Percentiles rank a stretch among this genome's conserved stretches.
Evolutionary conservation across 2,797 vertebrate species (phyloP).

Genomic region (Periparus ater): DNA sequence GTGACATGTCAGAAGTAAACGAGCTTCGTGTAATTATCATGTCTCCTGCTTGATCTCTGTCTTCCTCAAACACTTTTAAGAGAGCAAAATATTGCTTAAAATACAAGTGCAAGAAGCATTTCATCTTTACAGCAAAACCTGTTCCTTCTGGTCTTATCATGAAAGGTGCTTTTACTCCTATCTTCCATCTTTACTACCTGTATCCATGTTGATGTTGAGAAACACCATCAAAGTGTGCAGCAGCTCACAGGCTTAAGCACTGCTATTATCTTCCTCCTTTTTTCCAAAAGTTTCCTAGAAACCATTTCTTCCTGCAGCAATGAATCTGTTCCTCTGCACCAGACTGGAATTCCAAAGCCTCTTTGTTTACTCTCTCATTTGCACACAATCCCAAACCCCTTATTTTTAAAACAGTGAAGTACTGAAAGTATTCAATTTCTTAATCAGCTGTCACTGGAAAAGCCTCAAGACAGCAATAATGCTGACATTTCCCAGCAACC

Average conservation of each 20-base stretch:
- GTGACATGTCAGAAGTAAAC: neutral
- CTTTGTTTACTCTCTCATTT: slow-evolving; percentile 34
- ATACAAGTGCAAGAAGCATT: neutral
- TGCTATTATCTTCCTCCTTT: neutral
- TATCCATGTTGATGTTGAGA: neutral
- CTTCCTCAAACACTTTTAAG: neutral
- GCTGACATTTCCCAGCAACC: neutral
- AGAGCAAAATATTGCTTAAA: neutral
- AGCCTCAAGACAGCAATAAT: neutral
- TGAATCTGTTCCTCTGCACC: neutral
- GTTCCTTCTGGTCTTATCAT: neutral
- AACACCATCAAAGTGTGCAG: neutral
- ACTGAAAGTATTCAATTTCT: neutral
- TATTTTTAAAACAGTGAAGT: neutral
- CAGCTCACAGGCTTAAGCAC: neutral
- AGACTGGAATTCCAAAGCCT: neutral
- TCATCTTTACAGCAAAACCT: slow-evolving; percentile 6
- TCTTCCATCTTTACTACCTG: neutral
- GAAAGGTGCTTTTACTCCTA: neutral
- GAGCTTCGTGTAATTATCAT: neutral
- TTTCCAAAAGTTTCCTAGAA: neutral
- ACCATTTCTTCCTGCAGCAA: neutral
- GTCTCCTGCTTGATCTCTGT: neutral
- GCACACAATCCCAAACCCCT: neutral
- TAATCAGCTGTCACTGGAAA: neutral